These are phyloP conservation scores for Lepidonotus clava DNA, from an alignment of 2,888 invertebrate genomes.

Conservation along the genomic window DNA sequence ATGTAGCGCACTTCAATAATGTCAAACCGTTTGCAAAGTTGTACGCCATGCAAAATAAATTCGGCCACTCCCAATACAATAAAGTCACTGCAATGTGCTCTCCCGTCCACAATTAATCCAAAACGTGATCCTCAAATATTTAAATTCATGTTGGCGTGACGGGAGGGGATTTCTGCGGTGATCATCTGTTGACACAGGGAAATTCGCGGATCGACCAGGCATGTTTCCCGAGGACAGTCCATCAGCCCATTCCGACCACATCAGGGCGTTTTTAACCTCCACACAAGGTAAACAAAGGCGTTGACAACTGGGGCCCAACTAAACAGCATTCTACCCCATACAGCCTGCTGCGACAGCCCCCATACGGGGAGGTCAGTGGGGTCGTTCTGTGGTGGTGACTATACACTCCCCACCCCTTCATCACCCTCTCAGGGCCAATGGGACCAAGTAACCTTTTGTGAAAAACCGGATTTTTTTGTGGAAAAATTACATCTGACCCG, in stretches of 20 bases:
- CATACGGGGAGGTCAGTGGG: neutral
- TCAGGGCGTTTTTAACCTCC: neutral
- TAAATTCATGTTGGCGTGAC: too few species aligned
- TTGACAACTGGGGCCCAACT: neutral
- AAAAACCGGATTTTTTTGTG: neutral
- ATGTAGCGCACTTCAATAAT: too few species aligned
- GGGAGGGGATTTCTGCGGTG: neutral
- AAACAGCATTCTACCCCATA: too few species aligned
- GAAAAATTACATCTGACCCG: slow-evolving; percentile 23
- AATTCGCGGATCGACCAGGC: neutral
- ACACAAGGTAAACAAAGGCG: neutral
- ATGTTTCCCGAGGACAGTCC: neutral
- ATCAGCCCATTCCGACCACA: neutral
- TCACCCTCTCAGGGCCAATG: neutral
- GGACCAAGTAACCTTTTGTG: neutral
- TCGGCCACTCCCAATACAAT: too few species aligned
- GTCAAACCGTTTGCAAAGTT: too few species aligned
- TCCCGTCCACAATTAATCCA: too few species aligned
- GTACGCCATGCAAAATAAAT: too few species aligned
- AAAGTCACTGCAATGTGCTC: too few species aligned
- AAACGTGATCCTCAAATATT: too few species aligned
- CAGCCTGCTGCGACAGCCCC: too few species aligned
- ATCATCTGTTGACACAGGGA: neutral
- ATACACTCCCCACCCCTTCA: neutral
- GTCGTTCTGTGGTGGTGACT: neutral